Conservation (phyloP, 2,113 vertebrate genomes). For the Vulpes vulpes region DNA sequence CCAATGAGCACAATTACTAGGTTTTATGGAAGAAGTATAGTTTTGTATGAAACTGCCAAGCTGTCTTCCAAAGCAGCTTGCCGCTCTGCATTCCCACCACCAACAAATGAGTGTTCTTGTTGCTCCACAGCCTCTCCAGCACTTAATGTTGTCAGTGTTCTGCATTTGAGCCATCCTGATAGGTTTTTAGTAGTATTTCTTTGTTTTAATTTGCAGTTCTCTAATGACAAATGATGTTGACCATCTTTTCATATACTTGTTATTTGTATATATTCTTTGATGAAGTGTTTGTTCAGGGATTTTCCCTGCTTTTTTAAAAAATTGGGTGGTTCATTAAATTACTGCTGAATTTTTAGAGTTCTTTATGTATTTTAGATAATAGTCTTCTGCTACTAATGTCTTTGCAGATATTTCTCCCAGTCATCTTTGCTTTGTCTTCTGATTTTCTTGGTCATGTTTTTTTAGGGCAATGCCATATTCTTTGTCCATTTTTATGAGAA, state of each 20-base stretch:
- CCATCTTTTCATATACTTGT: neutral
- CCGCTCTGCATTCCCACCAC: neutral
- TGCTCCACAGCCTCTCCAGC: neutral
- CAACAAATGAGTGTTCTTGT: neutral
- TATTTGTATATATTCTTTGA: neutral
- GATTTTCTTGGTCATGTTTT: neutral
- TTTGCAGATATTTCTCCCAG: neutral
- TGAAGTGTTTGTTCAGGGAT: neutral
- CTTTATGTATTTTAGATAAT: neutral
- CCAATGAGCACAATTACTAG: neutral
- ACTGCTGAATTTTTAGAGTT: neutral
- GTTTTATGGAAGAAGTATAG: neutral
- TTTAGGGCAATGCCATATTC: neutral
- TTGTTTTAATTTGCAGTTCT: neutral
- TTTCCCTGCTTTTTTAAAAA: neutral
- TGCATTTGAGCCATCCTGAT: neutral
- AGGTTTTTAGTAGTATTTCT: neutral
- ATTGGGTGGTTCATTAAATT: neutral
- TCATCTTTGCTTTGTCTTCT: neutral
- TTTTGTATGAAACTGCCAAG: neutral
- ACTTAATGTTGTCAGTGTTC: neutral
- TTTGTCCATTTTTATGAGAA: neutral
- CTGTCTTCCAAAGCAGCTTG: neutral
- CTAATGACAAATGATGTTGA: neutral
- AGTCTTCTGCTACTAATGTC: neutral